phyloP scores from a whole-genome alignment of 2,113 vertebrate species.

The Aegotheles bennettii region DNA sequence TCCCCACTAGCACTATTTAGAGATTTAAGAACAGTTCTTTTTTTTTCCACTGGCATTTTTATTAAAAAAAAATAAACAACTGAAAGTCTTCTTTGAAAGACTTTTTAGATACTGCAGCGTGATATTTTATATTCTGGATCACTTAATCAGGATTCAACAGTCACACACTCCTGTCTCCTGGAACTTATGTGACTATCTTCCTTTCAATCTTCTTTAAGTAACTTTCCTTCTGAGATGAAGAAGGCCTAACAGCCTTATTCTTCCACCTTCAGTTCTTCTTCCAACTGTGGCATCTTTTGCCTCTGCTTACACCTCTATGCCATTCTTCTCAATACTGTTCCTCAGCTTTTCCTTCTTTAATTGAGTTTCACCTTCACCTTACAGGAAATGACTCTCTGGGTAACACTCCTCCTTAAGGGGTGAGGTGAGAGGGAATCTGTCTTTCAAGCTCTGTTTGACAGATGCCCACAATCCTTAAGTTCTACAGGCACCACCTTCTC shows the following conservation, averaged over 20 bases:
- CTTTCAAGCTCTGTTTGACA: not conserved
- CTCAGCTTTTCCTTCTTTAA: not conserved
- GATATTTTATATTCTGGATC: not conserved
- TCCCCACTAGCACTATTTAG: not conserved
- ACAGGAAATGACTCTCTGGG: not conserved
- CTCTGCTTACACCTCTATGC: not conserved
- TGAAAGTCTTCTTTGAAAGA: rapidly evolving
- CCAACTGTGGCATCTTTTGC: not conserved
- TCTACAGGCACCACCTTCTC: not conserved
- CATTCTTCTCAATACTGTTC: not conserved
- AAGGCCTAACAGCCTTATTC: not conserved
- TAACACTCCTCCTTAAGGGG: not conserved
- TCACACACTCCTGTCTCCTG: not conserved
- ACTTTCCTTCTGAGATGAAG: not conserved
- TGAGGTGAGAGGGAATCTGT: not conserved
- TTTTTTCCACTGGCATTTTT: not conserved
- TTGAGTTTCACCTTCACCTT: rapidly evolving
- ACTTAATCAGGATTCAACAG: not conserved
- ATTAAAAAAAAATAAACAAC: not conserved
- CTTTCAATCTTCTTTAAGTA: not conserved
- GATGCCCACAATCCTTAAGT: not conserved
- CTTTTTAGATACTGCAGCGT: not conserved
- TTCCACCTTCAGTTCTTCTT: not conserved
- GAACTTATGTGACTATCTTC: not conserved
- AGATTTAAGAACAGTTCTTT: not conserved